Evolutionary conservation across 2,888 invertebrate species (phyloP), one percentile per base, ranked within the genome.

Genomic region (Coronaproctus castanopsis): DNA sequence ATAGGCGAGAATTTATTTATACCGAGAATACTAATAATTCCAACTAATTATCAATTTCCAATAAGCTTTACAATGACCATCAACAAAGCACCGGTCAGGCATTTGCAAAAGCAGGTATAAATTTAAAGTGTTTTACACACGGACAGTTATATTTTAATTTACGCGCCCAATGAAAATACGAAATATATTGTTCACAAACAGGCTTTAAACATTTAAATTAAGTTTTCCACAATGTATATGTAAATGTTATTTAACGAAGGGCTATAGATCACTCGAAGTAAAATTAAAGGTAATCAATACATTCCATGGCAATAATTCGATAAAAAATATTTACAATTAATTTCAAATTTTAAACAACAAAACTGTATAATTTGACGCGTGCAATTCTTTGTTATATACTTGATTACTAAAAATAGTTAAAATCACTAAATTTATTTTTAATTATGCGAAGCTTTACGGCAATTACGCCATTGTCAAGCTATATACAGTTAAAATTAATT

Each of bases 1-100:
- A 66, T 62, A 64, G 62, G 66, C 61, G 65, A 67, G 64, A 65
- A 65, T 64, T 65, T 61, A 64, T 64, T 66, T n/a, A 52, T 64
- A 21, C 63, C 64, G 36, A 21, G 61, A 10, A 62, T 64, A 36
- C 62, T 62, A 36, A 53, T 64, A 60, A 63, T 62, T 23, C 63
- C 61, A 2, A 58, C 59, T 20, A 59, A 65, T 48, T 52, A 59
- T 52, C 58, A 62, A 48, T 61, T 64, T 55, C 54, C 14, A 5
- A 62, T 64, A 22, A 62, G 63, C 52, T 64, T 64, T 57, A 57
- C 64, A 2, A 62, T 65, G 62, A 57, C 63, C 14, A 60, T 64
- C 14, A 63, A 64, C 21, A 64, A 64, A 58, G 59, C 63, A 49
- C 64, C 62, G 62, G 63, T 18, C 63, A 63, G 60, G 57, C 63